Evolutionary conservation across 2,888 invertebrate genomes (phyloP).

Genomic region (Cosmia trapezina): DNA sequence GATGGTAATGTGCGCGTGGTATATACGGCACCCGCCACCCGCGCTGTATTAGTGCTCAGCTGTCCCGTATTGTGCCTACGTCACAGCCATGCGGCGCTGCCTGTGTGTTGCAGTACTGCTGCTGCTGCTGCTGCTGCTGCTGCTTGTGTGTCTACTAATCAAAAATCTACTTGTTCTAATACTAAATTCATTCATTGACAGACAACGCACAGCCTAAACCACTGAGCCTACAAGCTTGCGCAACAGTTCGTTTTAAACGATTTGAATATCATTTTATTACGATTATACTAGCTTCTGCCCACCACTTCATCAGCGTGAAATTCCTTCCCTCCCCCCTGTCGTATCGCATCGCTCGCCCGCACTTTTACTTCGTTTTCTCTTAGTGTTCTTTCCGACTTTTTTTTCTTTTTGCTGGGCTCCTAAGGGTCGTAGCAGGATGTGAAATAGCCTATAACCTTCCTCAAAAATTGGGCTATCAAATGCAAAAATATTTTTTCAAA

Average conservation of each 20-base stretch:
- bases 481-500: too few relatives aligned
- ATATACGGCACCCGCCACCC: constrained; percentile 27
- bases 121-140: constrained; percentile 38
- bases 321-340: too few relatives aligned
- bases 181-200: not conserved
- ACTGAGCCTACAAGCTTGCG: not conserved
- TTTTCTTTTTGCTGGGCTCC: too few relatives aligned
- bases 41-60: not conserved
- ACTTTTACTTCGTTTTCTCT: too few relatives aligned
- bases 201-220: not conserved
- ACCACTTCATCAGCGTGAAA: too few relatives aligned
- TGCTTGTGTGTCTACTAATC: constrained; percentile 29
- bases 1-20: constrained; percentile 44
- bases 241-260: not conserved
- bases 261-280: not conserved
- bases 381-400: too few relatives aligned
- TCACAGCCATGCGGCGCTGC: constrained; percentile 22
- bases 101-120: constrained; percentile 36
- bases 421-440: too few relatives aligned
- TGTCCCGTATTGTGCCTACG: not conserved
- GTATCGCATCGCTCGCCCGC: too few relatives aligned
- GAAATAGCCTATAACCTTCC: too few relatives aligned
- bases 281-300: too few relatives aligned
- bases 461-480: too few relatives aligned
- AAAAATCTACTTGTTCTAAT: not conserved